Percentiles rank a stretch among this genome's conserved stretches.
These are phyloP conservation scores for Bufo bufo DNA, from an alignment of 2,113 vertebrate genomes.

Conservation along the genomic window DNA sequence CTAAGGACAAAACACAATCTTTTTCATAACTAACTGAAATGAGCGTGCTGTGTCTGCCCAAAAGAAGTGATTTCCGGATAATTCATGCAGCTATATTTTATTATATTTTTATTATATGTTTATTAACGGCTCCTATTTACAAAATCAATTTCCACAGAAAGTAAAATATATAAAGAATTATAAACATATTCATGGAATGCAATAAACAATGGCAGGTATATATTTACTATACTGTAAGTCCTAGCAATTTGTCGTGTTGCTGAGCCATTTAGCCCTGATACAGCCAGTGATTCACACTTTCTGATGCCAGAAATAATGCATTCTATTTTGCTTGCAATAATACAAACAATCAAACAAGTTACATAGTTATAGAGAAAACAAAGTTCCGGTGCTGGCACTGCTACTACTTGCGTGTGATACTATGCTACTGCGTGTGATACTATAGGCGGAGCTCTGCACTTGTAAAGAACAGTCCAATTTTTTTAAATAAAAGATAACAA, in stretches of 20 bases:
- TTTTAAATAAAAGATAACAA: too few relatives aligned
- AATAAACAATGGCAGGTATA: neutral
- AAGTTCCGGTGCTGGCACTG: too few relatives aligned
- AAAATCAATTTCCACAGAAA: neutral
- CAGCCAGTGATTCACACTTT: neutral
- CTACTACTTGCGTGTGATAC: too few relatives aligned
- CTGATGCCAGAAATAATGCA: neutral
- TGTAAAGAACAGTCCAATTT: too few relatives aligned
- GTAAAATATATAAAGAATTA: neutral
- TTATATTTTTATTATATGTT: neutral
- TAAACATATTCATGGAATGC: neutral
- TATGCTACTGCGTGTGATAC: too few relatives aligned
- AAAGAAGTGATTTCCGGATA: conserved; percentile 6
- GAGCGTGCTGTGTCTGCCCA: conserved; percentile 24
- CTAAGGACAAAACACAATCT: conserved; percentile 22
- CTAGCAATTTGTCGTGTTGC: neutral
- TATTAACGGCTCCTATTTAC: neutral
- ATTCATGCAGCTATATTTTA: conserved; percentile 11
- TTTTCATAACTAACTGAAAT: conserved; percentile 17
- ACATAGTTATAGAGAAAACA: too few relatives aligned
- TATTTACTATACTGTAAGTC: neutral
- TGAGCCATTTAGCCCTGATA: neutral
- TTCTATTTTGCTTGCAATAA: neutral
- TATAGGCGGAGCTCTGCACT: too few relatives aligned
- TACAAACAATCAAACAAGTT: too few relatives aligned